Conservation (phyloP, 2,797 vertebrate species). For the Sphenopsis melanotis region DNA sequence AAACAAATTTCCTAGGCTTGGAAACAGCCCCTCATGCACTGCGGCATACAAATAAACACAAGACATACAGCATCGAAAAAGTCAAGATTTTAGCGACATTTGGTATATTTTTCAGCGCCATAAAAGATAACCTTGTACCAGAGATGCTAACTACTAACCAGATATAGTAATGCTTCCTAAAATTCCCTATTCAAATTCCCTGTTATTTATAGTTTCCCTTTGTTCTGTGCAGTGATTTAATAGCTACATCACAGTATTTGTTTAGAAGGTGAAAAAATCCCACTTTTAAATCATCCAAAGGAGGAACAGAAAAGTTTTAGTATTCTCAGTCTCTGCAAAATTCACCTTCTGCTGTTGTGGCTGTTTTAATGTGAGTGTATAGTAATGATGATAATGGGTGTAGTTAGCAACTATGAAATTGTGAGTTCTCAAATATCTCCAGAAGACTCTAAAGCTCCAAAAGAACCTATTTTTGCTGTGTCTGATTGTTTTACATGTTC, state of each 20-base stretch:
- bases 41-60: background rate
- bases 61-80: background rate
- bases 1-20: background rate
- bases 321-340: background rate
- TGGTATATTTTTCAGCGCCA: background rate
- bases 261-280: accelerated
- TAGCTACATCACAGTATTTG: background rate
- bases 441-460: background rate
- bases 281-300: background rate
- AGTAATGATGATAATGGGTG: background rate
- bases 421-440: background rate
- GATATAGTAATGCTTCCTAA: background rate
- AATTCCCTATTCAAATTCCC: background rate
- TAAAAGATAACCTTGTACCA: background rate
- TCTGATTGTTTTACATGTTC: background rate
- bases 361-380: background rate
- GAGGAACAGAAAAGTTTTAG: background rate
- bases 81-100: background rate
- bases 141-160: background rate
- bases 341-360: background rate
- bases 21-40: background rate
- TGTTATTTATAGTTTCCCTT: background rate
- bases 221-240: background rate
- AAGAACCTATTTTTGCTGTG: background rate
- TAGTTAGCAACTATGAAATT: background rate